A percentile compares a stretch with the other conserved stretches of the same genome.
Conservation (phyloP, 2,113 vertebrate species). For the Cygnus buccinator region DNA sequence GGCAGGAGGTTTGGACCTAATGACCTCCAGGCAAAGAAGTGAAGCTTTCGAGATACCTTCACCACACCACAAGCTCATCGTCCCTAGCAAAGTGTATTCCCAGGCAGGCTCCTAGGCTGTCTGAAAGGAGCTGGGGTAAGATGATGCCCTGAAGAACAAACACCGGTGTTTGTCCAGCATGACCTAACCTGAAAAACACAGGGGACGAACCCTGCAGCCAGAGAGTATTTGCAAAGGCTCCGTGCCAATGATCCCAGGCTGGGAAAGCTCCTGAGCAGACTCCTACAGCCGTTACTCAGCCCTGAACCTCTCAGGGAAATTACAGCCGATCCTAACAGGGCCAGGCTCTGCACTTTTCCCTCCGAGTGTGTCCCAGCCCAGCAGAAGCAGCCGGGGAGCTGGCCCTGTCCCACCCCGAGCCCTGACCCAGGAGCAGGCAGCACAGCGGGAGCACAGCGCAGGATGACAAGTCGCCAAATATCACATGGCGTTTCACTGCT, state of each 20-base stretch:
- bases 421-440: neutral
- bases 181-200: neutral
- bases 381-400: neutral
- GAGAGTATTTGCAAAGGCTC: neutral
- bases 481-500: neutral
- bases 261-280: neutral
- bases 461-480: neutral
- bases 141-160: neutral
- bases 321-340: neutral
- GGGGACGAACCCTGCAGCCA: neutral
- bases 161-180: neutral
- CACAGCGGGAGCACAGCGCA: neutral
- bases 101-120: neutral
- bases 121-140: neutral
- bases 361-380: fast-evolving
- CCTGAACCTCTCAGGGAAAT: neutral
- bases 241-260: neutral
- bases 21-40: neutral
- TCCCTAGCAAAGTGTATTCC: neutral
- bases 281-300: neutral
- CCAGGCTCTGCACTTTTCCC: neutral
- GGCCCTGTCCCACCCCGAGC: neutral
- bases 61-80: neutral
- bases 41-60: neutral
- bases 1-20: too few relatives aligned